Percentiles rank a stretch among this genome's conserved stretches.
Conservation (phyloP, 2,888 invertebrate genomes). For the Eupsilia transversa region DNA sequence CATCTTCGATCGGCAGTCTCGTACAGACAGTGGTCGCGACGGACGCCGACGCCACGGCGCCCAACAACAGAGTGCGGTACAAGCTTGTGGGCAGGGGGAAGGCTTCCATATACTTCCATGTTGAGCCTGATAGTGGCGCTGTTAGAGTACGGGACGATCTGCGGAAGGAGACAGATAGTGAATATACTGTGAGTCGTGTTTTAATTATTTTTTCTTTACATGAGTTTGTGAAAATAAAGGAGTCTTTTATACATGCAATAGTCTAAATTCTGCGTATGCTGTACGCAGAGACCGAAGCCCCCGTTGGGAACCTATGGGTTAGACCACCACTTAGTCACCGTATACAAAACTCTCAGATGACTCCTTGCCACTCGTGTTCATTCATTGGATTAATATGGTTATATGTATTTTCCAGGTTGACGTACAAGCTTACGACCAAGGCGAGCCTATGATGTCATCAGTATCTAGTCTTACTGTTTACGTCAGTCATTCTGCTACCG, state of each 20-base stretch:
- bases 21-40: slow-evolving; percentile 95
- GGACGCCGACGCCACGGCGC: slow-evolving; percentile 96
- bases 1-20: slow-evolving; percentile 94
- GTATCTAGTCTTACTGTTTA: slow-evolving; percentile 95
- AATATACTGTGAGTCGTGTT: slow-evolving; percentile 93
- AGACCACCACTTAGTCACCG: neutral
- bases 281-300: no score
- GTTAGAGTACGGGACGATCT: slow-evolving; percentile 95
- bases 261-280: neutral
- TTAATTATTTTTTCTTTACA: no score
- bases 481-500: slow-evolving; percentile 95
- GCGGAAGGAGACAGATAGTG: slow-evolving; percentile 95
- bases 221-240: no score
- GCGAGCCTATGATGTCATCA: slow-evolving; percentile 95
- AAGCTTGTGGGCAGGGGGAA: slow-evolving; percentile 95
- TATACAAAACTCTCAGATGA: neutral
- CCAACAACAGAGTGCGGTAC: slow-evolving; percentile 95
- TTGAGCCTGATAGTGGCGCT: slow-evolving; percentile 95
- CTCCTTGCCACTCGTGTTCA: no score
- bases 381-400: neutral
- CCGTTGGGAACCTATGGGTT: no score
- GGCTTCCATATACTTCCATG: slow-evolving; percentile 95
- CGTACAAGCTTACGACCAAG: slow-evolving; percentile 96
- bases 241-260: no score
- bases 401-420: slow-evolving; percentile 92